phyloP scores from a whole-genome alignment of 2,797 vertebrate species.

The Crypturellus tataupa region DNA sequence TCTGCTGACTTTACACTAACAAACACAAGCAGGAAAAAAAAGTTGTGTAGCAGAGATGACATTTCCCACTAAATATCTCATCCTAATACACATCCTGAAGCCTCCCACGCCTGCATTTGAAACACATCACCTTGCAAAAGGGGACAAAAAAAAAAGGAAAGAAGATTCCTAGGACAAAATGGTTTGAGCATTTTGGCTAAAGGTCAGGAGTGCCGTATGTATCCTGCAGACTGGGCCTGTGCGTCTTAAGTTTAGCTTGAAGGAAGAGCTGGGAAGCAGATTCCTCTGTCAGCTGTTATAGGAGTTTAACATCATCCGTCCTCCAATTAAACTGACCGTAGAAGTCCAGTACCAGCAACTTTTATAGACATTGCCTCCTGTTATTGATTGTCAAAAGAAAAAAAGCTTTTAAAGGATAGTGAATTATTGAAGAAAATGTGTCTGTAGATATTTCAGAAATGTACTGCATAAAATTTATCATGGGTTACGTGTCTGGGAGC shows the following conservation, averaged over 20 bases:
- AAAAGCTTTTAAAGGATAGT: conserved; percentile 58
- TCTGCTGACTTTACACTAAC: conserved; percentile 71
- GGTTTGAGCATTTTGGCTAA: neutral
- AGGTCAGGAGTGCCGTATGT: conserved; percentile 1
- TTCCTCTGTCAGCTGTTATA: neutral
- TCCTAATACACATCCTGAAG: conserved; percentile 33
- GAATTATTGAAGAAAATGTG: conserved; percentile 71
- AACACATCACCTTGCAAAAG: conserved; percentile 47
- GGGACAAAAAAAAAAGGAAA: neutral
- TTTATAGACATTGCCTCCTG: conserved; percentile 26
- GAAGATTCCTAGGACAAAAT: neutral
- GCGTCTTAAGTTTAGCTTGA: neutral
- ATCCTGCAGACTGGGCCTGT: neutral
- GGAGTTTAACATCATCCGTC: conserved; percentile 33
- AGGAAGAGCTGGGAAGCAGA: conserved; percentile 26
- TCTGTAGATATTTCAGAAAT: conserved; percentile 45
- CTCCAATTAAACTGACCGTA: conserved; percentile 73
- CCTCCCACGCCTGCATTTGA: conserved; percentile 35
- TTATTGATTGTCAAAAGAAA: conserved; percentile 66
- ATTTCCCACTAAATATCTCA: conserved; percentile 52
- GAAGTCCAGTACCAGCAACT: conserved; percentile 58
- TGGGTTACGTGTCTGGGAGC: conserved; percentile 64
- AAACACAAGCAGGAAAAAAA: conserved; percentile 67
- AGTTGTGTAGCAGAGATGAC: conserved; percentile 15
- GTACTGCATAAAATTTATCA: conserved; percentile 66